Evolutionary conservation across 2,113 vertebrate species (phyloP).

Genomic region (Macaca nemestrina): DNA sequence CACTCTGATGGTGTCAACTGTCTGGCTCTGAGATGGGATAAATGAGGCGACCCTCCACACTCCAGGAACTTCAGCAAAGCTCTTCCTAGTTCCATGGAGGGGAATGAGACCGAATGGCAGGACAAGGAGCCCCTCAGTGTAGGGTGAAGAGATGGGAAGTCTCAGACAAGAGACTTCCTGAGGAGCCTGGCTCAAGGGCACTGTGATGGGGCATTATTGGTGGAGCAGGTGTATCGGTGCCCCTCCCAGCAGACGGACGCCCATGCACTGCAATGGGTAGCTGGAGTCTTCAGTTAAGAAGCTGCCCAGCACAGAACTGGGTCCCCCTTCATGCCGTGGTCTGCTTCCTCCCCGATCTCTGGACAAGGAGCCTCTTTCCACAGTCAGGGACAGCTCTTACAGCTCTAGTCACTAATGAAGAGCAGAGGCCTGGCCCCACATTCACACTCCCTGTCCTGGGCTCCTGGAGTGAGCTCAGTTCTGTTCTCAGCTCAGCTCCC

Average conservation of each 20-base stretch:
- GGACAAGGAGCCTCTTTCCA: not conserved
- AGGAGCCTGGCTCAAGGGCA: not conserved
- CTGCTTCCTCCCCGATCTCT: not conserved
- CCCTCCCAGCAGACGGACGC: fast-evolving
- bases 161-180: not conserved
- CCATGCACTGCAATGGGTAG: fast-evolving
- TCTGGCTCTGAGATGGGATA: not conserved
- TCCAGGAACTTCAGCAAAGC: not conserved
- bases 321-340: not conserved
- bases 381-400: not conserved
- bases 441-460: not conserved
- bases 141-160: not conserved
- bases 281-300: not conserved
- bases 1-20: not conserved
- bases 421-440: not conserved
- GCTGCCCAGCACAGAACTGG: not conserved
- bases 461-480: not conserved
- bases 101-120: not conserved
- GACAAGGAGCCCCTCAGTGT: not conserved
- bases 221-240: not conserved
- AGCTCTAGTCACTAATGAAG: not conserved
- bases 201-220: not conserved
- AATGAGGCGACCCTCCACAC: not conserved
- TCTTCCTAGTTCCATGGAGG: not conserved
- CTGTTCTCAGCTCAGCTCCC: not conserved